These are phyloP conservation scores for Sinonovacula constricta DNA, from an alignment of 1,140 invertebrate genomes.

Conservation along the genomic window DNA sequence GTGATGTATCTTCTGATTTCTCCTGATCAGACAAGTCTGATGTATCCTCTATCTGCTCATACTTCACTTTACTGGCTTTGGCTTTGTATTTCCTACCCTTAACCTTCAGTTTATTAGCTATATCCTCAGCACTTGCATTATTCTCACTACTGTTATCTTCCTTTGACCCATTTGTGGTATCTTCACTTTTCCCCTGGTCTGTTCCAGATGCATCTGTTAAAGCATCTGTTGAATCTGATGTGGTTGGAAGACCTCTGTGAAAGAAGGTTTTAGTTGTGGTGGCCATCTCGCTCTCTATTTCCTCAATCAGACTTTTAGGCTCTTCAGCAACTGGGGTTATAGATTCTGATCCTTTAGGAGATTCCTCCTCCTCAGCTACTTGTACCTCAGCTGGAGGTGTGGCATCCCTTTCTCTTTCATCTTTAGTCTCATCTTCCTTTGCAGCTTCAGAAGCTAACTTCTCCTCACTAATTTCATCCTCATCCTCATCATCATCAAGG, in stretches of 20 bases:
- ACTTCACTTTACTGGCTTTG: conserved; percentile 47
- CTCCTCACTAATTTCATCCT: neutral
- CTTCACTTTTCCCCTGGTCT: conserved; percentile 15
- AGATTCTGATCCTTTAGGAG: neutral
- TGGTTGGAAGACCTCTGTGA: no score
- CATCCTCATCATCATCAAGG: conserved; percentile 61
- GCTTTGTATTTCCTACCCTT: conserved; percentile 46
- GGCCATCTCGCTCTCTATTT: no score
- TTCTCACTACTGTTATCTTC: conserved; percentile 47
- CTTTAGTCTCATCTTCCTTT: neutral
- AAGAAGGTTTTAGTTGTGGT: no score
- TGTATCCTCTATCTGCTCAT: conserved; percentile 41
- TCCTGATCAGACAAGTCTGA: conserved; percentile 46
- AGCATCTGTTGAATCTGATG: neutral
- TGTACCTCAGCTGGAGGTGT: neutral
- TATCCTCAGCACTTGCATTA: conserved; percentile 47
- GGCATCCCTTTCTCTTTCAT: neutral
- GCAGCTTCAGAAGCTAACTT: neutral
- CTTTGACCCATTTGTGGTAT: conserved; percentile 3
- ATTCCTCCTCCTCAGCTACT: neutral
- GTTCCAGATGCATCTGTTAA: conserved; percentile 1
- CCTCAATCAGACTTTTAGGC: neutral
- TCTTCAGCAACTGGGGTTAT: neutral
- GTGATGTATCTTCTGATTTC: conserved; percentile 20
- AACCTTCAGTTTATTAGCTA: conserved; percentile 36